Percentiles rank a stretch among this genome's conserved stretches.
These are phyloP conservation scores for Coregonus ussuriensis DNA, from an alignment of 2,797 vertebrate genomes.

Conservation along the genomic window DNA sequence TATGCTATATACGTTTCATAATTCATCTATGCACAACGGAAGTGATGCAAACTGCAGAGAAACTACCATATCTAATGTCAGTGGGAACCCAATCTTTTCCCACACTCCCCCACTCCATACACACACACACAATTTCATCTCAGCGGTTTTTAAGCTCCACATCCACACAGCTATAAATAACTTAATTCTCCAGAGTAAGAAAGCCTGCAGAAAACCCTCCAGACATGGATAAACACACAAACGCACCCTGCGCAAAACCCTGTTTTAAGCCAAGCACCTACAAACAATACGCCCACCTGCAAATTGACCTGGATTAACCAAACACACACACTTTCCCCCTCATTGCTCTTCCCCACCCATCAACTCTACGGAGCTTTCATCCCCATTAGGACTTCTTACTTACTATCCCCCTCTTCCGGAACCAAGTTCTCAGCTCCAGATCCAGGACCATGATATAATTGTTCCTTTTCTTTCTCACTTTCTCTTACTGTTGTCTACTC, in stretches of 20 bases:
- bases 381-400: slow-evolving; percentile 22
- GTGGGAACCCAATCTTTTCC: slow-evolving; percentile 57
- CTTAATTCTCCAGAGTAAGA: slow-evolving; percentile 42
- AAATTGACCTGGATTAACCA: slow-evolving; percentile 10
- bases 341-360: not conserved
- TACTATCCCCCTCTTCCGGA: slow-evolving; percentile 40
- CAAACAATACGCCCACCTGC: not conserved
- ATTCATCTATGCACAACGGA: not conserved
- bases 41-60: slow-evolving; percentile 5
- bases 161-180: slow-evolving; percentile 69
- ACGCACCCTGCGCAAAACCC: slow-evolving; percentile 10
- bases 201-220: slow-evolving; percentile 42
- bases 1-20: not conserved
- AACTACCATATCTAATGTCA: slow-evolving; percentile 18
- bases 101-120: slow-evolving; percentile 41
- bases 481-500: slow-evolving; percentile 15
- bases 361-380: not conserved
- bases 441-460: slow-evolving; percentile 38
- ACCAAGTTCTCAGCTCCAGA: slow-evolving; percentile 33
- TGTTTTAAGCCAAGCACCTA: not conserved
- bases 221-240: slow-evolving; percentile 29
- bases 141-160: slow-evolving; percentile 33
- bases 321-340: not conserved
- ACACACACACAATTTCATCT: slow-evolving; percentile 16
- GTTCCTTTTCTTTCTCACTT: slow-evolving; percentile 9